Base-by-base conservation (phyloP, 2,113 vertebrate species). In the Hippocampus mohnikei region DNA sequence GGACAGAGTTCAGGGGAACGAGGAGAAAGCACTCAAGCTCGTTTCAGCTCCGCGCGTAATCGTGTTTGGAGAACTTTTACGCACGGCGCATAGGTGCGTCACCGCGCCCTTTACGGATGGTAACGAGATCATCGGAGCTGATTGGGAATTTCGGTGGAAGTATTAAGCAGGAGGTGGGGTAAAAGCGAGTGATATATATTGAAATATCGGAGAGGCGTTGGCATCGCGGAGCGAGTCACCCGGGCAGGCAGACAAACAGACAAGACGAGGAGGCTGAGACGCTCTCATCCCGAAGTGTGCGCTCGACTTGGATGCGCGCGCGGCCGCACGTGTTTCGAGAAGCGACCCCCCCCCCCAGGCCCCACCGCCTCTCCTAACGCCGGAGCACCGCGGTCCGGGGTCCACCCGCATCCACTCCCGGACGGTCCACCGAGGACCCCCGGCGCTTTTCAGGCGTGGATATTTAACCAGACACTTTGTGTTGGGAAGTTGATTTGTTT, bases 201-300 rank as follows among this genome's bases (percentile, higher is more conserved):
- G 11, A 23, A 25, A 25, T 13, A 64, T 2, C 85, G 21, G 41
- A 42, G n/a, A 44, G 13, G 42, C 46, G 25, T 60, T 86, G 85
- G 81, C 77, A 42, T 73, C 78, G 72, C 76, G 82, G 85, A 87
- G 77, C 90, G 84, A 90, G 79, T 81, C 92, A 74, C 82, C 9
- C 61, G 2, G 8, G 3, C 23, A 81, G 62, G 92, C 9, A 25
- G 11, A 11, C 53, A 92, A 93, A 91, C 42, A 44, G 42, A 10
- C 2, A 77, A 78, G 84, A 90, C 88, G 89, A 84, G 85, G 80
- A 91, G 91, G 93, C 91, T 80, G 85, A 75, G 79, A 84, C 84
- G 77, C 75, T 90, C 88, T 44, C 42, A 44, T 13, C 42, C 42
- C 42, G 13, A 44, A 44, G 42, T 44, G 92, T 81, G 82, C 81